These are phyloP conservation scores for Dyspetes luteomarginatus DNA, from an alignment of 2,888 invertebrate genomes.

Conservation along the genomic window DNA sequence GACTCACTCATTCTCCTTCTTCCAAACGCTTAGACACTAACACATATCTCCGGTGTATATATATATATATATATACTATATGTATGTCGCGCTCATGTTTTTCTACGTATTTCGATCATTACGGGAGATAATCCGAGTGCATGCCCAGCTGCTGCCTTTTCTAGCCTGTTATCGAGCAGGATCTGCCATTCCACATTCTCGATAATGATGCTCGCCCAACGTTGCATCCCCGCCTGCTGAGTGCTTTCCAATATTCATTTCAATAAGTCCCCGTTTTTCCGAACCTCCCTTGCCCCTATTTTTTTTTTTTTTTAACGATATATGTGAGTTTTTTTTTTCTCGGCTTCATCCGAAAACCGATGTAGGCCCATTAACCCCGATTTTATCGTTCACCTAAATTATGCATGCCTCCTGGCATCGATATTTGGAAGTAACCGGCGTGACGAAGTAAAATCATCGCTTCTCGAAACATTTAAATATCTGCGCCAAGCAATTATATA, in stretches of 20 bases:
- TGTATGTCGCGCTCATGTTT: conserved; percentile 51
- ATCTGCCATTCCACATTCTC: conserved; percentile 68
- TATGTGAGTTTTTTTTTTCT: conserved; percentile 14
- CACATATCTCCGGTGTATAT: neutral
- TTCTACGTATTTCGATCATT: conserved; percentile 66
- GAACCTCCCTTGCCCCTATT: conserved; percentile 44
- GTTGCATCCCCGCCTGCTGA: conserved; percentile 57
- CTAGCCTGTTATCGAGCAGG: conserved; percentile 63
- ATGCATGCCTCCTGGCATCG: conserved; percentile 25
- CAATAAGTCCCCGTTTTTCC: conserved; percentile 43
- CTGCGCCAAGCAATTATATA: too few relatives aligned
- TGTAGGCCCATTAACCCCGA: conserved; percentile 54
- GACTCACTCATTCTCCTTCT: conserved; percentile 21
- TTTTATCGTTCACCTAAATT: conserved; percentile 49
- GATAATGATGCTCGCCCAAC: conserved; percentile 66
- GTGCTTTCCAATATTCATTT: conserved; percentile 70
- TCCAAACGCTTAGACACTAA: conserved; percentile 3
- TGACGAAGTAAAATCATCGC: conserved; percentile 18
- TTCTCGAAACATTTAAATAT: too few relatives aligned
- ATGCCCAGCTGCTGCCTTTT: conserved; percentile 67
- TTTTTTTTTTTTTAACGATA: conserved; percentile 42
- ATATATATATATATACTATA: conserved; percentile 6
- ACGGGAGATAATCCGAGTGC: conserved; percentile 65
- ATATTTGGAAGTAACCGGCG: neutral
- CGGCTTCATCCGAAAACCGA: conserved; percentile 55